These are phyloP conservation scores for Asteroscopus sphinx DNA, from an alignment of 2,888 invertebrate genomes.

Conservation along the genomic window DNA sequence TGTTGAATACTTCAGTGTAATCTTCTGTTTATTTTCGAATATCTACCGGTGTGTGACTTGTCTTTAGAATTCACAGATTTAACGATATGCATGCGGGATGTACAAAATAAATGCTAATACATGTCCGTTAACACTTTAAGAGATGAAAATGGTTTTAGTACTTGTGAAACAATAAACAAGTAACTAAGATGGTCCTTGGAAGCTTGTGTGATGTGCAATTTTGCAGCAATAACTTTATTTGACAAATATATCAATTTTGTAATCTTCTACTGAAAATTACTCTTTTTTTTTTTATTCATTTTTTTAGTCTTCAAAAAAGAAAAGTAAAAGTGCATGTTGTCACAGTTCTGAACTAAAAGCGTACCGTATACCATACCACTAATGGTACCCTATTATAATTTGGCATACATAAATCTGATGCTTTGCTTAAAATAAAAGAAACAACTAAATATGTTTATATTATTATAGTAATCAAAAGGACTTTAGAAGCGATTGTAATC, in stretches of 20 bases:
- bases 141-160: background rate
- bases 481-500: conserved; percentile 3
- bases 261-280: too few relatives aligned
- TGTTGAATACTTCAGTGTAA: conserved; percentile 28
- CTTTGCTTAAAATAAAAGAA: too few relatives aligned
- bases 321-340: too few relatives aligned
- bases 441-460: background rate
- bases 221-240: too few relatives aligned
- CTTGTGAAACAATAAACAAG: background rate
- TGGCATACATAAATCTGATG: too few relatives aligned
- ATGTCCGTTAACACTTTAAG: conserved; percentile 8
- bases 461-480: background rate
- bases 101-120: conserved; percentile 27
- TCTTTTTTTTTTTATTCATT: too few relatives aligned
- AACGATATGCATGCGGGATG: conserved; percentile 24
- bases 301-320: too few relatives aligned
- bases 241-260: too few relatives aligned
- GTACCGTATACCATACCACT: too few relatives aligned
- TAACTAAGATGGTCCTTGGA: background rate
- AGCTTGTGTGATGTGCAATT: too few relatives aligned
- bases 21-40: conserved; percentile 29
- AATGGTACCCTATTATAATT: too few relatives aligned
- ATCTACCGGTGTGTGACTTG: conserved; percentile 24
- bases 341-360: too few relatives aligned
- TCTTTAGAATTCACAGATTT: conserved; percentile 31